Evolutionary conservation across 1,140 invertebrate genomes (phyloP).

Genomic region (Varroa destructor): DNA sequence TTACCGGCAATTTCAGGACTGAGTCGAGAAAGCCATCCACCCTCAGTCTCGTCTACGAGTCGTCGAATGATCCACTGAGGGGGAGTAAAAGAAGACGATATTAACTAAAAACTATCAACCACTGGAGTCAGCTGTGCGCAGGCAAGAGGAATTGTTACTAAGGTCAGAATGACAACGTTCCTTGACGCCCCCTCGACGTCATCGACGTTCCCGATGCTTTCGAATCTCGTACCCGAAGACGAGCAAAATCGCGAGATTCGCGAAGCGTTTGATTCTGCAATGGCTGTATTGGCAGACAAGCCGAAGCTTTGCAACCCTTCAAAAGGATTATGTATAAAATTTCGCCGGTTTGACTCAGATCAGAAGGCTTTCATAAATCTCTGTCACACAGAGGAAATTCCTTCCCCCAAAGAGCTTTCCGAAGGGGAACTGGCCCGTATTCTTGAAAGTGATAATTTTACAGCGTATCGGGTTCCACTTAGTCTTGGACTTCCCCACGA

Average conservation of each 20-base stretch:
- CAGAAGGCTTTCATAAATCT: conserved; percentile 15
- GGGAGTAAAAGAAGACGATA: too few species aligned
- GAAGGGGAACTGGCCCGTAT: neutral
- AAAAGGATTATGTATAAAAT: conserved; percentile 22
- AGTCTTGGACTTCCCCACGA: conserved; percentile 29
- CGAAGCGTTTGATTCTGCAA: neutral
- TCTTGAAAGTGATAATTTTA: neutral
- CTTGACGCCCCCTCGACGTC: conserved; percentile 21
- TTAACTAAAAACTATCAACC: too few species aligned
- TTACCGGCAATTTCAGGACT: too few species aligned
- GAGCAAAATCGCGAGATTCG: neutral
- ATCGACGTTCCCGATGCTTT: neutral
- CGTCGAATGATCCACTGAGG: too few species aligned
- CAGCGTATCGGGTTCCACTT: conserved; percentile 20
- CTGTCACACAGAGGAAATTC: conserved; percentile 2
- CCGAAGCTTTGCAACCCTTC: neutral
- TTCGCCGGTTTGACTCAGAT: neutral
- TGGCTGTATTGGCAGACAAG: neutral
- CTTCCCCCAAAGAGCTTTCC: neutral
- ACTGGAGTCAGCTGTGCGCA: too few species aligned
- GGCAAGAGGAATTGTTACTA: too few species aligned
- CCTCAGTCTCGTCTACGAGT: too few species aligned
- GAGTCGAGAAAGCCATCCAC: too few species aligned
- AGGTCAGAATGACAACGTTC: neutral
- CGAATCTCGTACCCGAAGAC: conserved; percentile 28